Evolutionary conservation across 1,140 invertebrate genomes (phyloP).

Genomic region (Heliothis subflexa): DNA sequence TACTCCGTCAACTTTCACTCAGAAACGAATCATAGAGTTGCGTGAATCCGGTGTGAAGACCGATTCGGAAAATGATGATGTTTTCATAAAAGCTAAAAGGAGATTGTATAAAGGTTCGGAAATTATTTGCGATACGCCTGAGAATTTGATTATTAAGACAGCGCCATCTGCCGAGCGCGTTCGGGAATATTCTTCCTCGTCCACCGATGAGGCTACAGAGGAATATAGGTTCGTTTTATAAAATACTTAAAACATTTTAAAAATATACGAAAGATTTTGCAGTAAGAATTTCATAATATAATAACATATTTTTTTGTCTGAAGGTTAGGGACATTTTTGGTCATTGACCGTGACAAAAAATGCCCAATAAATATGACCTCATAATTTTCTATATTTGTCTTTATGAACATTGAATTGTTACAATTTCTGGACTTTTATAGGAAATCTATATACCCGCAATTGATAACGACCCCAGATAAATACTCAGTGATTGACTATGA

Average conservation of each 20-base stretch:
- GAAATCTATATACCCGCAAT: slow-evolving; percentile 41
- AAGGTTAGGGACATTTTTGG: too few relatives aligned
- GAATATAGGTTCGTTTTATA: slow-evolving; percentile 8
- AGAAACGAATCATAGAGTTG: slow-evolving; percentile 63
- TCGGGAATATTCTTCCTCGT: slow-evolving; percentile 59
- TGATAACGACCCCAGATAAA: slow-evolving; percentile 61
- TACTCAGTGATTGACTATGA: slow-evolving; percentile 81
- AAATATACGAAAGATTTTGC: too few relatives aligned
- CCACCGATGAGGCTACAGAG: slow-evolving; percentile 55
- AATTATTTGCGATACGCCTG: slow-evolving; percentile 68
- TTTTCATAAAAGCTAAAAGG: slow-evolving; percentile 47
- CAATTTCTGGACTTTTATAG: slow-evolving; percentile 21
- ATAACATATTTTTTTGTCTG: too few relatives aligned
- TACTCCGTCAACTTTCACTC: slow-evolving; percentile 63
- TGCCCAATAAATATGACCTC: too few relatives aligned
- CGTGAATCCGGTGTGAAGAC: slow-evolving; percentile 67
- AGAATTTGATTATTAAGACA: slow-evolving; percentile 77
- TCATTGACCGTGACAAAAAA: too few relatives aligned
- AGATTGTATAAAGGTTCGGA: slow-evolving; percentile 54
- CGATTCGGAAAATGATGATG: slow-evolving; percentile 74
- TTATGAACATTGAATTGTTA: not conserved
- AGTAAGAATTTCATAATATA: too few relatives aligned
- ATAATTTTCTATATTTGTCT: not conserved
- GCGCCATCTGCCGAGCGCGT: slow-evolving; percentile 75
- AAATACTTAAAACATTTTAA: too few relatives aligned